phyloP scores from a whole-genome alignment of 2,113 vertebrate genomes.

The Syngnathus scovelli region DNA sequence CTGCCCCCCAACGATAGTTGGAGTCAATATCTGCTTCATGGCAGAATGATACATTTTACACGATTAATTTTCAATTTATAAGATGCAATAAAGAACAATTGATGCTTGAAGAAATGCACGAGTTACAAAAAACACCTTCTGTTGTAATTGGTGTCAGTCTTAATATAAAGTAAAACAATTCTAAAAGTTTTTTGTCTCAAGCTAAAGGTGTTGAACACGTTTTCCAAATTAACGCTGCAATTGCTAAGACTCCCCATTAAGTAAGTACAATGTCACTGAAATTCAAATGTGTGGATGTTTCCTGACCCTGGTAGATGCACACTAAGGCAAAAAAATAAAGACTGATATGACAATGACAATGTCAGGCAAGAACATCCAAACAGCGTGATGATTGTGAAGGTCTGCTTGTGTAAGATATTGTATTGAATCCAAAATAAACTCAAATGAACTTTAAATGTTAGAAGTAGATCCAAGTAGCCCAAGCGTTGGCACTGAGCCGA shows the following conservation, averaged over 20 bases:
- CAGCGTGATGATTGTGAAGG: constrained; percentile 16
- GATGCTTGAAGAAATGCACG: not conserved
- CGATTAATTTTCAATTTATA: not conserved
- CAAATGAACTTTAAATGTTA: constrained; percentile 20
- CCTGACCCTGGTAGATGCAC: constrained; percentile 2
- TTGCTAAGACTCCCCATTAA: not conserved
- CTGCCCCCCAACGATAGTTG: not conserved
- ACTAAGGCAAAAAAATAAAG: constrained; percentile 13
- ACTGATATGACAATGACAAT: constrained; percentile 1
- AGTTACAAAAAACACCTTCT: not conserved
- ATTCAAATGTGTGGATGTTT: not conserved
- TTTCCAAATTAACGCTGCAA: not conserved
- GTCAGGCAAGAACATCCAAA: constrained; percentile 11
- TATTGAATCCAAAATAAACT: constrained; percentile 12
- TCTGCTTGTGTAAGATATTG: constrained; percentile 15
- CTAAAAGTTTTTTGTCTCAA: too few species aligned
- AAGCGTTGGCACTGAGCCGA: constrained; percentile 1
- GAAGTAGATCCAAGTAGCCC: constrained; percentile 62
- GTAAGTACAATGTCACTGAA: not conserved
- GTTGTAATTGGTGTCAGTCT: not conserved
- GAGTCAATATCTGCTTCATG: too few species aligned
- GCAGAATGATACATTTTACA: not conserved
- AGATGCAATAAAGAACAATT: not conserved
- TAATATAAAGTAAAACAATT: not conserved
- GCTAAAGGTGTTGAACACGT: not conserved